Evolutionary conservation across 2,888 invertebrate species (phyloP).

Genomic region (Tanypteryx hageni): DNA sequence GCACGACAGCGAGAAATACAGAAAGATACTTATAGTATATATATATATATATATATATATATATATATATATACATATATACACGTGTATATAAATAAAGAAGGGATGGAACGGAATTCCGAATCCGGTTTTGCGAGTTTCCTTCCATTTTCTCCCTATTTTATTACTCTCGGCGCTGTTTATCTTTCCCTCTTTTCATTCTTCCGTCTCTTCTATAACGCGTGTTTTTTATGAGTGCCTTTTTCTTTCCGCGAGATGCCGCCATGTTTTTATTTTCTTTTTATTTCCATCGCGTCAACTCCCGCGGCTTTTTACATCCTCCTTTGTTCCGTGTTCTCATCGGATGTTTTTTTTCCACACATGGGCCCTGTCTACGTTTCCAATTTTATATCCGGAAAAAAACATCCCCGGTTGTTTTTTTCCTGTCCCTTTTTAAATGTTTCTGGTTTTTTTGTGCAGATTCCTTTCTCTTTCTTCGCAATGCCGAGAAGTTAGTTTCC

Average conservation of each 20-base stretch:
- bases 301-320: not conserved
- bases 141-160: not conserved
- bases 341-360: not conserved
- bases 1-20: not conserved
- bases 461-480: not conserved
- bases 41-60: no score
- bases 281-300: not conserved
- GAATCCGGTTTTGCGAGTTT: not conserved
- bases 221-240: not conserved
- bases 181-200: not conserved
- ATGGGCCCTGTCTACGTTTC: not conserved
- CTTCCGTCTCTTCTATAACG: no score
- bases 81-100: no score
- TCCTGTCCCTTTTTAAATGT: not conserved
- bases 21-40: not conserved
- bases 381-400: not conserved
- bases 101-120: not conserved
- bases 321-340: not conserved
- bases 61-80: no score
- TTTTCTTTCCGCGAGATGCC: slow-evolving; percentile 5
- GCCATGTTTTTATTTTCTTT: not conserved
- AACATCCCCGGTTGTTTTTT: not conserved
- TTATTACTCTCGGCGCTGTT: not conserved
- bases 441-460: not conserved
- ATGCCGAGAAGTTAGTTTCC: not conserved